These are phyloP conservation scores for Tragelaphus buxtoni DNA, from an alignment of 2,113 vertebrate genomes.

Conservation along the genomic window DNA sequence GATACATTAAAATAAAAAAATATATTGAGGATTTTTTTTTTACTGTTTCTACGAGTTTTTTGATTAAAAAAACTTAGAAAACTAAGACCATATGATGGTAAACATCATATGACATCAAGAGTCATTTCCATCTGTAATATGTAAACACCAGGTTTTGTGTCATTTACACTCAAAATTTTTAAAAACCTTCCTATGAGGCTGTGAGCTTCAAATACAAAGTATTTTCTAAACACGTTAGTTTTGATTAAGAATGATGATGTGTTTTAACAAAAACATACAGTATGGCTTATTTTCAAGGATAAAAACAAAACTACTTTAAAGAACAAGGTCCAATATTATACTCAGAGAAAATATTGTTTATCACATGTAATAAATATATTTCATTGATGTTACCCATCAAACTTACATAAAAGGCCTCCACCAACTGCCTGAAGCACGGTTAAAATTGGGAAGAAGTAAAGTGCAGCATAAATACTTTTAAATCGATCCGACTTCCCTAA, in stretches of 20 bases:
- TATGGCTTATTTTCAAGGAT: neutral
- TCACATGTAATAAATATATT: neutral
- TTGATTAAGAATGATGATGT: neutral
- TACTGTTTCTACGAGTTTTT: neutral
- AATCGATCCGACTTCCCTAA: conserved; percentile 96
- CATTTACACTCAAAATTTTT: neutral
- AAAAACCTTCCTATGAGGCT: neutral
- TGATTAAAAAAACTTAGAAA: neutral
- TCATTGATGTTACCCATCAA: neutral
- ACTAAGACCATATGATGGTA: neutral
- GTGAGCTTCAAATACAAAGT: neutral
- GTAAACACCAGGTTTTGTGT: neutral
- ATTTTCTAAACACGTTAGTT: neutral
- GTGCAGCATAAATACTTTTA: conserved; percentile 96
- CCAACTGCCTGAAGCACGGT: conserved; percentile 96
- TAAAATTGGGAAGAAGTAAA: conserved; percentile 98
- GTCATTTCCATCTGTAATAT: neutral
- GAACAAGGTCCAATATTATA: neutral
- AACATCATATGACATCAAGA: neutral
- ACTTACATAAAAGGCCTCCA: conserved; percentile 96
- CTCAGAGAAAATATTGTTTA: neutral
- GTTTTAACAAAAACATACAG: conserved; percentile 1
- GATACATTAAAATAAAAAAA: conserved; percentile 7
- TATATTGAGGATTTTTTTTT: neutral
- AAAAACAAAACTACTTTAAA: neutral